These are phyloP conservation scores for Camponotus floridanus DNA, from an alignment of 1,140 invertebrate genomes.

Conservation along the genomic window DNA sequence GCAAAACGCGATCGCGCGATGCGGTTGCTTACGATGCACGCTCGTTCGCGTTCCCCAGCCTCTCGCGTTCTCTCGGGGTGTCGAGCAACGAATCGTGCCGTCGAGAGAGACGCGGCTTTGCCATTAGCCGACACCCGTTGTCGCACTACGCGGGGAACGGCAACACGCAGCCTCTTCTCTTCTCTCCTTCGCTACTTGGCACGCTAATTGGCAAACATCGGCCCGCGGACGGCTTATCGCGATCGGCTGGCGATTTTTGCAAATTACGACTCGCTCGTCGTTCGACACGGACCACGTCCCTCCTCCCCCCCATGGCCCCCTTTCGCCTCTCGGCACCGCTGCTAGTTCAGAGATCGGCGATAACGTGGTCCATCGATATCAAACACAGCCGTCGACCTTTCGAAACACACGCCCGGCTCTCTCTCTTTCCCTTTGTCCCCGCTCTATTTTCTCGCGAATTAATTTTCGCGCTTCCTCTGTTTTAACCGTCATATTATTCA, in stretches of 20 bases:
- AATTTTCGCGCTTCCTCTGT: conserved; percentile 12
- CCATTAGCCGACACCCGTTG: conserved; percentile 80
- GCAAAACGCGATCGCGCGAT: conserved; percentile 28
- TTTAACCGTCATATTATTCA: conserved; percentile 3
- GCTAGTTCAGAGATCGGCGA: conserved; percentile 54
- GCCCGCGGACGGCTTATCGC: conserved; percentile 74
- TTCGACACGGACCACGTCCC: conserved; percentile 62
- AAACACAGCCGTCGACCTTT: conserved; percentile 44
- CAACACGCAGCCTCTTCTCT: conserved; percentile 69
- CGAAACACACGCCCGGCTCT: conserved; percentile 23
- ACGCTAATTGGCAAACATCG: conserved; percentile 82
- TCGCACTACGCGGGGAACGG: conserved; percentile 34
- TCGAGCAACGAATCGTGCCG: conserved; percentile 67
- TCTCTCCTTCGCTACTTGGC: conserved; percentile 33
- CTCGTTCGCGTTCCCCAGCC: neutral
- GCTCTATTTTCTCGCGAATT: conserved; percentile 36
- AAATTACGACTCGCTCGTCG: conserved; percentile 75
- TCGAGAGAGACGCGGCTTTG: conserved; percentile 78
- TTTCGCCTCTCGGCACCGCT: conserved; percentile 14
- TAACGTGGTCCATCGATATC: conserved; percentile 56
- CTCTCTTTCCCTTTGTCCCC: neutral
- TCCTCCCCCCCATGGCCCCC: conserved; percentile 2
- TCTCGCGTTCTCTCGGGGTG: conserved; percentile 51
- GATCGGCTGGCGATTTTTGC: conserved; percentile 79
- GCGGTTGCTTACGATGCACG: conserved; percentile 49